These are phyloP conservation scores for Panagrolaimus sp. DNA, from an alignment of 1,140 invertebrate species.

Conservation along the genomic window DNA sequence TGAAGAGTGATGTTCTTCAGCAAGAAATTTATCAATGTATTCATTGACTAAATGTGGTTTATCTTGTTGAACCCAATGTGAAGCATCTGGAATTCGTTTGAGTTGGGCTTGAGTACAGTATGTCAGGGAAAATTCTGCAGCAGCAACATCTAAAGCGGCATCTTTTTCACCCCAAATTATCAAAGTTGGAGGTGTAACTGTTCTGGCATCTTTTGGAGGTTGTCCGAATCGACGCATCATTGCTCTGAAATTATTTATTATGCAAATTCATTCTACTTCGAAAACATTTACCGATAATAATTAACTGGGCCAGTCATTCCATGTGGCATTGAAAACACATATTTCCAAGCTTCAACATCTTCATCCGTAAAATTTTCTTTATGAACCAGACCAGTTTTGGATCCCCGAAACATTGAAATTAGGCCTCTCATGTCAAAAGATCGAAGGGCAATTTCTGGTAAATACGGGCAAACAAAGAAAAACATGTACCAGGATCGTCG, in stretches of 20 bases:
- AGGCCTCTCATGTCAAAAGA: slow-evolving; percentile 68
- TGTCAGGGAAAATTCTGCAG: slow-evolving; percentile 68
- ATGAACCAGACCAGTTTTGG: slow-evolving; percentile 53
- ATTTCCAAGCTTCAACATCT: slow-evolving; percentile 73
- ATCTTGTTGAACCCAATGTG: slow-evolving; percentile 75
- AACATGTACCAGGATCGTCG: slow-evolving; percentile 68
- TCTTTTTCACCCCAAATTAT: slow-evolving; percentile 69
- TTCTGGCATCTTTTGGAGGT: slow-evolving; percentile 2
- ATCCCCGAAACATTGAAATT: slow-evolving; percentile 65
- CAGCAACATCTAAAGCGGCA: slow-evolving; percentile 65
- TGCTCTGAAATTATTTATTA: not conserved
- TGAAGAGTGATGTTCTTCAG: not conserved
- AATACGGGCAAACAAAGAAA: slow-evolving; percentile 70
- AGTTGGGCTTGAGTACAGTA: slow-evolving; percentile 67
- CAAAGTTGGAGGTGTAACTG: slow-evolving; percentile 65
- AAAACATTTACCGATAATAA: slow-evolving; percentile 65
- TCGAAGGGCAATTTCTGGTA: slow-evolving; percentile 68
- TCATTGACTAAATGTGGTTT: slow-evolving; percentile 68
- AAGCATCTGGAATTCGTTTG: slow-evolving; percentile 67
- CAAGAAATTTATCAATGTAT: slow-evolving; percentile 68
- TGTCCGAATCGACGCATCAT: slow-evolving; percentile 3
- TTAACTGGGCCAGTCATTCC: slow-evolving; percentile 75
- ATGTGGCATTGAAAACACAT: slow-evolving; percentile 67
- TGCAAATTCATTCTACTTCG: too few relatives aligned
- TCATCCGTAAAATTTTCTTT: slow-evolving; percentile 61